Evolutionary conservation across 2,113 vertebrate species (phyloP), one percentile per base, ranked within the genome.

Genomic region (Mesoclemmys tuberculata): DNA sequence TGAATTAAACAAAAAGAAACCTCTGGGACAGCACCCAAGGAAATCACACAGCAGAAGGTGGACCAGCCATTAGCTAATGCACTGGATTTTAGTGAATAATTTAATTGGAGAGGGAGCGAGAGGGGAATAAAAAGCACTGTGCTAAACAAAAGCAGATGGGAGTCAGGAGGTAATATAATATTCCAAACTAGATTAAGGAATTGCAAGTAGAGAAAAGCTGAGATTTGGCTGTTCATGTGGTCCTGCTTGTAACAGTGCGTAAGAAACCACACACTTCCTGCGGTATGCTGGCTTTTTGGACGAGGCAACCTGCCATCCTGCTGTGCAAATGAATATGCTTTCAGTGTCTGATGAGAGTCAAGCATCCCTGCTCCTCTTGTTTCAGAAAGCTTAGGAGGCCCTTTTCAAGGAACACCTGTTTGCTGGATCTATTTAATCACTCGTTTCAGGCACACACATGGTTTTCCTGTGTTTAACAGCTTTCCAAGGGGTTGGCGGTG

Each of bases 171-270:
- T 75, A 82, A 96, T 96, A 82, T 96, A 94, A 94, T 88, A 95
- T 93, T 94, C 78, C 86, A n/a, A 84, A 95, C 56, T 48, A 91
- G 80, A 95, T 95, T 78, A 97, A 93, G 95, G 94, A 96, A 84
- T 81, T 55, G 54, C 54, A 68, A 46, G 64, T 3, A n/a, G 80
- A 44, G 82, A 75, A 92, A 41, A 29, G 90, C 29, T 14, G 88
- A 75, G 64, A 24, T 1, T 77, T 13, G 87, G 86, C 93, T 93
- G 96, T 92, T 91, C 79, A 46, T 0, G 0, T 12, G 3, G 84
- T n/a, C 84, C 74, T 1, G 0, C 84, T 38, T 19, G 71, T 89
- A 88, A 90, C 95, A n/a, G 74, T 86, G 88, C 78, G 2, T 2
- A 61, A 87, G 89, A 83, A 92, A 82, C 77, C 79, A 9, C 27